Percentiles rank a stretch among this genome's conserved stretches.
phyloP scores from a whole-genome alignment of 2,113 vertebrate species.

The Nasalis larvatus region DNA sequence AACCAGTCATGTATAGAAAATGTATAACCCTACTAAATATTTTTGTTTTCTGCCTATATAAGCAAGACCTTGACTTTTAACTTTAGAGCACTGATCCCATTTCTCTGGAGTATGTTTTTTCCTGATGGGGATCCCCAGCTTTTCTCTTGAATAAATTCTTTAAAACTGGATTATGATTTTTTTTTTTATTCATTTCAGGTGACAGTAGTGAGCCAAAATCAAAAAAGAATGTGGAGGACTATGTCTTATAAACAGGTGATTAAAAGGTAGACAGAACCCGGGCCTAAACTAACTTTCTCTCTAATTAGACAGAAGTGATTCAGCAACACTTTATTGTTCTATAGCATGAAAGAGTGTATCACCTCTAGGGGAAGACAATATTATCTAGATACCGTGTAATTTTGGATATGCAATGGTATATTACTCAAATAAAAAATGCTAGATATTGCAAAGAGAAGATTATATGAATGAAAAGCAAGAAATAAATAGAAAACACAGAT shows the following conservation, averaged over 20 bases:
- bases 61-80: neutral
- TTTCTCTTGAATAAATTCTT: neutral
- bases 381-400: neutral
- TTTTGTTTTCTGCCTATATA: neutral
- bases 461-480: neutral
- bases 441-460: neutral
- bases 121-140: neutral
- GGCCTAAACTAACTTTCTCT: neutral
- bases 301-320: neutral
- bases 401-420: neutral
- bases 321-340: neutral
- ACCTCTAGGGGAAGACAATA: neutral
- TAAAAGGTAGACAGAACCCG: neutral
- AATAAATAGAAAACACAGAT: neutral
- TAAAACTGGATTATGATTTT: neutral
- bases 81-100: neutral
- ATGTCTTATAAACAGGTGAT: neutral
- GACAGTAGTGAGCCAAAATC: neutral
- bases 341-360: neutral
- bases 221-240: neutral
- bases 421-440: neutral
- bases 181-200: neutral
- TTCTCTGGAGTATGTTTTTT: neutral
- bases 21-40: neutral
- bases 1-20: neutral